Evolutionary conservation across 1,140 invertebrate genomes (phyloP), one percentile per base, ranked within the genome.

Genomic region (Danaus plexippus): DNA sequence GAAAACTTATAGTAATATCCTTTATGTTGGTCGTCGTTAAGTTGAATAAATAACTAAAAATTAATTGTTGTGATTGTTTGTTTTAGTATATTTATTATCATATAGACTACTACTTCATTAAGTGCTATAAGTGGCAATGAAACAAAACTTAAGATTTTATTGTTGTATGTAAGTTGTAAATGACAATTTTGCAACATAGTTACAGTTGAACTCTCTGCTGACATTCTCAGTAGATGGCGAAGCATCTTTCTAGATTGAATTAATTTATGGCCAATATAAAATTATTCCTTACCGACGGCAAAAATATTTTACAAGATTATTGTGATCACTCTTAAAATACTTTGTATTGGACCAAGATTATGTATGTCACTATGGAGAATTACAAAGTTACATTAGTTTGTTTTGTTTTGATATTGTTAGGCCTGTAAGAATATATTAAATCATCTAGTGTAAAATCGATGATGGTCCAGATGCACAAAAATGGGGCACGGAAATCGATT

Each of bases 381-480:
- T 6, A 32, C 22, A 32, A 32, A 32, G 22, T 32, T 6, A 32
- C 22, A 32, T 32, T 32, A 0, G 7, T 7, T 32, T 32, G 22
- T 32, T 32, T 32, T 32, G 22, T 32, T 32, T 6, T 32, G 22
- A 7, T 32, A 32, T 32, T 5, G 2, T 32, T 32, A 32, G 22
- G 7, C 5, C 7, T 32, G 22, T 32, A 6, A 32, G 22, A 3
- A 32, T 32, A 32, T 32, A 32, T 32, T 32, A 32, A 32, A 32
- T 32, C 22, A 32, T 32, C 22, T 63, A 63, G 69, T 71, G 64
- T 64, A 81, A 81, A 85, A 86, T 86, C 81, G 79, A 86, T 86
- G 77, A 52, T 71, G 83, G 83, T 86, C 83, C 83, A 86, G 83
- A 86, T 86, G 81, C 74, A 86, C 80, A 82, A 85, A 86, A 86